A percentile compares a stretch with the other conserved stretches of the same genome.
These are phyloP conservation scores for Leucoraja erinaceus DNA, from an alignment of 2,113 vertebrate genomes.

Conservation along the genomic window DNA sequence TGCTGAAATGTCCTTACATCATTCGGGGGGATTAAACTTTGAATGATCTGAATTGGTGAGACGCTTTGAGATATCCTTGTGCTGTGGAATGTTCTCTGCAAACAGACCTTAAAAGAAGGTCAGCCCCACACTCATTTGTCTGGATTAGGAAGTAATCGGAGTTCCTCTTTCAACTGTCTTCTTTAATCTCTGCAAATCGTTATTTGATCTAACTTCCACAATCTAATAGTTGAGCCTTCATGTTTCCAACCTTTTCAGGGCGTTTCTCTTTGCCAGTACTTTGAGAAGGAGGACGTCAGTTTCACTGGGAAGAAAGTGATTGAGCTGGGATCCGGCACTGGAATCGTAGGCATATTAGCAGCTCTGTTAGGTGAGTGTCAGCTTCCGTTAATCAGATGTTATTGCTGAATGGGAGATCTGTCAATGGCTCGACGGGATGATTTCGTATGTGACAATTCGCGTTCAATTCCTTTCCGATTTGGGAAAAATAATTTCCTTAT, in stretches of 20 bases:
- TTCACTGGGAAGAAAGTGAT: slow-evolving; percentile 22
- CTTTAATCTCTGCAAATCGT: too few relatives aligned
- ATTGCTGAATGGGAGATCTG: neutral
- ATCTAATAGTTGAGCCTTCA: neutral
- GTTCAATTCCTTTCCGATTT: too few relatives aligned
- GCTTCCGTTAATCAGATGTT: neutral
- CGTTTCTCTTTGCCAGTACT: neutral
- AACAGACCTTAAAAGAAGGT: neutral
- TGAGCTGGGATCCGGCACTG: slow-evolving; percentile 21
- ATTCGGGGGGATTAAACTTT: neutral
- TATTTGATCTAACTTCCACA: neutral
- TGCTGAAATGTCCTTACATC: neutral
- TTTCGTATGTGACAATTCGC: neutral
- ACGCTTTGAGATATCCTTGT: neutral
- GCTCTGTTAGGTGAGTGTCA: neutral
- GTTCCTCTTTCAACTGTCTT: neutral
- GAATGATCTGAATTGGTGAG: neutral
- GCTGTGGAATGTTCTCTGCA: neutral
- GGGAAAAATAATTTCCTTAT: too few relatives aligned
- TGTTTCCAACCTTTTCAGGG: neutral
- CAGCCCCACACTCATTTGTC: neutral
- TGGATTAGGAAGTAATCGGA: neutral
- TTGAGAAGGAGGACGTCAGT: neutral
- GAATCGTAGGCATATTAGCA: neutral
- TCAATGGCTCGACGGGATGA: neutral